A percentile compares a stretch with the other conserved stretches of the same genome.
phyloP scores from a whole-genome alignment of 1,140 invertebrate genomes.

The Calephelis nemesis region DNA sequence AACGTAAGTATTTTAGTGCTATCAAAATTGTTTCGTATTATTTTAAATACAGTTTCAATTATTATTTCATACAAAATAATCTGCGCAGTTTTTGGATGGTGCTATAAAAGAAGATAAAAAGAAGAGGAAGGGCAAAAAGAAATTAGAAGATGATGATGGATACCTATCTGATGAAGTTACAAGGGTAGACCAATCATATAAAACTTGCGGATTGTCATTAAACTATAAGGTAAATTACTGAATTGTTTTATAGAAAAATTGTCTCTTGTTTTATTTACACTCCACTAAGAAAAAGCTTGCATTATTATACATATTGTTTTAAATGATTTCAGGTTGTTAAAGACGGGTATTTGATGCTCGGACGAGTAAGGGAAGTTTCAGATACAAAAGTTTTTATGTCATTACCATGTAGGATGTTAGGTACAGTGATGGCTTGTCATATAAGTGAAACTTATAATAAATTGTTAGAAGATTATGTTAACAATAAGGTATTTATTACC shows the following conservation, averaged over 20 bases:
- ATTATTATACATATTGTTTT: no score
- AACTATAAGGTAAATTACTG: slow-evolving; percentile 58
- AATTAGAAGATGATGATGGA: slow-evolving; percentile 61
- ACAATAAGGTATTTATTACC: slow-evolving; percentile 56
- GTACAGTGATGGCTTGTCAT: slow-evolving; percentile 79
- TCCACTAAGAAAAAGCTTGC: no score
- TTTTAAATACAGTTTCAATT: neutral
- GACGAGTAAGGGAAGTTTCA: slow-evolving; percentile 74
- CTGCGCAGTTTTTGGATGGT: slow-evolving; percentile 67
- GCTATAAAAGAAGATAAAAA: slow-evolving; percentile 60
- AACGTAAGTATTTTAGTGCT: slow-evolving; percentile 58
- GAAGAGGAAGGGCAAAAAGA: slow-evolving; percentile 65
- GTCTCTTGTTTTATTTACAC: neutral
- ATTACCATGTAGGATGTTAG: slow-evolving; percentile 80
- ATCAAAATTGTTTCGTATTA: neutral
- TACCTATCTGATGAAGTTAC: slow-evolving; percentile 66
- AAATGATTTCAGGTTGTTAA: slow-evolving; percentile 69
- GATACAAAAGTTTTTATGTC: slow-evolving; percentile 80
- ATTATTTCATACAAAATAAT: slow-evolving; percentile 3
- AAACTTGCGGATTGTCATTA: slow-evolving; percentile 61
- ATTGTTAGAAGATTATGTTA: slow-evolving; percentile 77
- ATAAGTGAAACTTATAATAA: slow-evolving; percentile 82
- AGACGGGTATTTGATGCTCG: slow-evolving; percentile 80
- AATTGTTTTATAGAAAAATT: neutral
- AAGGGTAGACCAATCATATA: slow-evolving; percentile 53